phyloP scores from a whole-genome alignment of 2,888 invertebrate species.

The Pammene fasciana region DNA sequence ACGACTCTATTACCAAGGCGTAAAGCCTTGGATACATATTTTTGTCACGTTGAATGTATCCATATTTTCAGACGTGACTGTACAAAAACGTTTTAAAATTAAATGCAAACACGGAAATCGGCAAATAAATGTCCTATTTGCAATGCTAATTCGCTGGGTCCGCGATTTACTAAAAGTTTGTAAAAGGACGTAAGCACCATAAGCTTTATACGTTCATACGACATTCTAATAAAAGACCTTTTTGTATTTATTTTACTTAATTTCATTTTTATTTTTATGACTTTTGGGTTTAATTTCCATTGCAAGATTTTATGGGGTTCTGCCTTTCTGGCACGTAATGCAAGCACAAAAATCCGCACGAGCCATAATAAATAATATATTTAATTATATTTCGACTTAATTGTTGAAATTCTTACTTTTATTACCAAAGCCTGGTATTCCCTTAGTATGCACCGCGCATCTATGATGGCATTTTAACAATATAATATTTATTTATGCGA shows the following conservation, averaged over 20 bases:
- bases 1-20: no score
- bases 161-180: background rate
- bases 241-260: background rate
- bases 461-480: conserved; percentile 8
- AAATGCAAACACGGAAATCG: conserved; percentile 7
- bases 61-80: no score
- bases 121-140: conserved; percentile 14
- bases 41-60: no score
- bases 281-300: background rate
- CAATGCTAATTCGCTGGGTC: conserved; percentile 1
- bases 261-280: background rate
- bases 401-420: conserved; percentile 19
- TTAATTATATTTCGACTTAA: conserved; percentile 8
- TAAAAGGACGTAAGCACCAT: background rate
- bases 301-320: background rate
- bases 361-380: conserved; percentile 7
- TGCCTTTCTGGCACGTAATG: background rate
- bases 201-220: background rate
- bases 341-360: conserved; percentile 5
- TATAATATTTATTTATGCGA: conserved; percentile 1
- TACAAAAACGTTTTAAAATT: background rate
- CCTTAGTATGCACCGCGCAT: conserved; percentile 16
- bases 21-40: no score
- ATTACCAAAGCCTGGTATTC: conserved; percentile 5
- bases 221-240: background rate